phyloP scores from a whole-genome alignment of 2,113 vertebrate genomes.

The Pseudopipra pipra region DNA sequence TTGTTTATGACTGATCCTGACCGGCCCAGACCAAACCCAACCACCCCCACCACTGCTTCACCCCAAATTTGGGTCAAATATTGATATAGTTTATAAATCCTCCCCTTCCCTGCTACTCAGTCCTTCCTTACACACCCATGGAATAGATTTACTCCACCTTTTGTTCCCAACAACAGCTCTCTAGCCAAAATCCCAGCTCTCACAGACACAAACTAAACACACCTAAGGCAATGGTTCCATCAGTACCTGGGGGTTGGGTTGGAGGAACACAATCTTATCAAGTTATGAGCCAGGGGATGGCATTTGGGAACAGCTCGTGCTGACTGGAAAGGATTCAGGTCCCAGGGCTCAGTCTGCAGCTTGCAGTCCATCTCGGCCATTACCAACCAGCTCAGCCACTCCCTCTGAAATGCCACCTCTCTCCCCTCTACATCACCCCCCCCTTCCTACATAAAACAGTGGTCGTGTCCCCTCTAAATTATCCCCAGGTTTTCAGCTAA shows the following conservation, averaged over 20 bases:
- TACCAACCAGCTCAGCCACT: no score
- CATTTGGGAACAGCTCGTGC: no score
- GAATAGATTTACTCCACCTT: background rate
- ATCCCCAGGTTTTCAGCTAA: background rate
- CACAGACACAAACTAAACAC: background rate
- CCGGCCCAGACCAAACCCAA: background rate
- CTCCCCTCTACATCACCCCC: background rate
- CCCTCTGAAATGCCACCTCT: background rate
- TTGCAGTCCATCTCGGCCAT: no score
- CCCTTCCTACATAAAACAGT: background rate
- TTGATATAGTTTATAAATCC: background rate
- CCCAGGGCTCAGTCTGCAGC: no score
- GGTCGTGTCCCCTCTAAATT: background rate
- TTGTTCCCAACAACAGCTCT: background rate
- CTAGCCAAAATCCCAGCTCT: background rate
- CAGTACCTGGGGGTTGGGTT: background rate
- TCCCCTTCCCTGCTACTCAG: background rate
- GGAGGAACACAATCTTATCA: no score
- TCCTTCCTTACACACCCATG: background rate
- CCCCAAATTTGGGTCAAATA: no score
- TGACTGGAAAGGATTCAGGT: no score
- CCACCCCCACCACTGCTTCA: fast-evolving
- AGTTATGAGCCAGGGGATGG: no score
- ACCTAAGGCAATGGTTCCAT: fast-evolving
- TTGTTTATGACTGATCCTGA: background rate